phyloP scores from a whole-genome alignment of 2,888 invertebrate species.

The Lacanobia wlatinum region DNA sequence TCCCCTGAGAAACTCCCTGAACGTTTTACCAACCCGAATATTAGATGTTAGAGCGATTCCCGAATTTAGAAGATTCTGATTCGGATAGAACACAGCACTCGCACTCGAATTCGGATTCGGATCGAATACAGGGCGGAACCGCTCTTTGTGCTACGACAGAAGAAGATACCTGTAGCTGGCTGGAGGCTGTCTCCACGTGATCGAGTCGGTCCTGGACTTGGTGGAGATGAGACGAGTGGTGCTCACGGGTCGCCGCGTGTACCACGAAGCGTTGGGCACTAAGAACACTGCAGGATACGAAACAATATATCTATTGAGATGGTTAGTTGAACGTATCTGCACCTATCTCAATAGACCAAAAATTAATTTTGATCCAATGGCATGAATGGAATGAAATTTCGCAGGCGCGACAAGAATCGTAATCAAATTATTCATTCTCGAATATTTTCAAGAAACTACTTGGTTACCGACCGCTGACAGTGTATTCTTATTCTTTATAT shows the following conservation, averaged over 20 bases:
- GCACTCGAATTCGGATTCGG: neutral
- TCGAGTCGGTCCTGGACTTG: slow-evolving; percentile 48
- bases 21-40: neutral
- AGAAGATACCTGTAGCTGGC: slow-evolving; percentile 48
- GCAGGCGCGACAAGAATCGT: neutral
- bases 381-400: too few relatives aligned
- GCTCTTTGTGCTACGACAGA: neutral
- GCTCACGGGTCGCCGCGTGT: slow-evolving; percentile 21
- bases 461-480: too few relatives aligned
- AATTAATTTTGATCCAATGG: too few relatives aligned
- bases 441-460: too few relatives aligned
- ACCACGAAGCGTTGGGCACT: slow-evolving; percentile 50
- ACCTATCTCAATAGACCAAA: too few relatives aligned
- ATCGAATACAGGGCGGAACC: neutral
- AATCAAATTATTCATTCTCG: neutral
- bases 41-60: neutral
- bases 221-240: neutral
- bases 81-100: neutral
- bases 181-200: slow-evolving; percentile 61
- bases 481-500: neutral
- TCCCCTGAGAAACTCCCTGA: neutral
- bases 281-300: slow-evolving; percentile 50
- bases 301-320: neutral
- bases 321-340: neutral
- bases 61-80: neutral